Conservation (phyloP, 1,140 invertebrate genomes). For the Brachionus calyciflorus region DNA sequence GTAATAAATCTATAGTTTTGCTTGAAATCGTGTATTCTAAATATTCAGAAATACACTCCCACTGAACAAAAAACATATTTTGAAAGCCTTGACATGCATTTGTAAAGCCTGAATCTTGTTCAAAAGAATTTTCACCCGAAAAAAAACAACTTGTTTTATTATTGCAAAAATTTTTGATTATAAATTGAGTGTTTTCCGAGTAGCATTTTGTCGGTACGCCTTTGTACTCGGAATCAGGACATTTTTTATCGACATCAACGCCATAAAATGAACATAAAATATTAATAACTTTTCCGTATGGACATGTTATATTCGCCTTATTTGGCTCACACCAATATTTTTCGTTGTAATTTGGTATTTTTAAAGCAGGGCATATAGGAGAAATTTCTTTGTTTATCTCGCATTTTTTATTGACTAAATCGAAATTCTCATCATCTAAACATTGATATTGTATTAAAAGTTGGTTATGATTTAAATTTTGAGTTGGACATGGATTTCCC, state of each 20-base stretch:
- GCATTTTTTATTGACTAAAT: conserved; percentile 7
- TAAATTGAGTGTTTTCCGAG: not conserved
- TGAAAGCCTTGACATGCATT: conserved; percentile 27
- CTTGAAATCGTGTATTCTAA: too few species aligned
- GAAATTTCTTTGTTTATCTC: not conserved
- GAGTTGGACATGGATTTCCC: conserved; percentile 26
- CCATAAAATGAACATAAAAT: conserved; percentile 35
- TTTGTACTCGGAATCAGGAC: not conserved
- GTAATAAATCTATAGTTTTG: too few species aligned
- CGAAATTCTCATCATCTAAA: not conserved
- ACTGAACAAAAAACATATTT: conserved; percentile 34
- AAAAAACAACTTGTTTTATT: conserved; percentile 21
- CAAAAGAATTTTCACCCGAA: not conserved
- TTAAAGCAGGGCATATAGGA: conserved; percentile 1
- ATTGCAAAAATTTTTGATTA: not conserved
- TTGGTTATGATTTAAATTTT: conserved; percentile 32
- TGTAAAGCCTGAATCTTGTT: not conserved
- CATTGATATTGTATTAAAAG: conserved; percentile 41
- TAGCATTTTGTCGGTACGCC: conserved; percentile 26
- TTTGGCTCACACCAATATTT: conserved; percentile 28
- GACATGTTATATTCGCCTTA: not conserved
- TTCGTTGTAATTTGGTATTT: not conserved
- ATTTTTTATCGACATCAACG: not conserved
- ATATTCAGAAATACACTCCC: not conserved
- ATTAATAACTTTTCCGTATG: not conserved